These are phyloP conservation scores for Chlorodrepanis virens DNA, from an alignment of 2,113 vertebrate genomes.

Conservation along the genomic window DNA sequence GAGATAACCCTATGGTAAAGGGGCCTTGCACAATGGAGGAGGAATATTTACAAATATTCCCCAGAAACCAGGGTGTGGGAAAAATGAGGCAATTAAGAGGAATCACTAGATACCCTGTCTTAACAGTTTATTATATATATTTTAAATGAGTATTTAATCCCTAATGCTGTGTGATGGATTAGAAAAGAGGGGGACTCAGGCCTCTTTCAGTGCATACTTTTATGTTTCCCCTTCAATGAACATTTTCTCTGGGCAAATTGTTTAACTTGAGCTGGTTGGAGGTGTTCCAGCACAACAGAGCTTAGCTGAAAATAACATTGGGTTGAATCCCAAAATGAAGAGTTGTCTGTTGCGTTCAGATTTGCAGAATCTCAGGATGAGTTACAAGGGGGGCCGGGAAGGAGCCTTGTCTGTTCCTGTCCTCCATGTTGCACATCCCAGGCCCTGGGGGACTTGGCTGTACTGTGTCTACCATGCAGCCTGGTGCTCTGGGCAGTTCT, in stretches of 20 bases:
- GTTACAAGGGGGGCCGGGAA: fast-evolving
- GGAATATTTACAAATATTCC: neutral
- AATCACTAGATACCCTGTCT: conserved; percentile 1
- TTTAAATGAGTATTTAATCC: conserved; percentile 49
- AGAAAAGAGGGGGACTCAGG: conserved; percentile 16
- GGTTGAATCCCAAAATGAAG: neutral
- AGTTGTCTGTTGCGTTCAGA: neutral
- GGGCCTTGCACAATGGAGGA: neutral
- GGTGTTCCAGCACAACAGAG: conserved; percentile 14
- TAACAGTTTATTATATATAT: conserved; percentile 16
- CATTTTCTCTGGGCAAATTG: conserved; percentile 32
- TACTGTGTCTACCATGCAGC: fast-evolving
- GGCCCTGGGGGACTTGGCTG: neutral
- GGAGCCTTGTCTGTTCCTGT: neutral
- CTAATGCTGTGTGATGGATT: conserved; percentile 41
- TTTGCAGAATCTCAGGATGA: neutral
- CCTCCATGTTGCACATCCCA: neutral
- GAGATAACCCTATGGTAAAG: neutral
- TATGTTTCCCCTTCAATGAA: conserved; percentile 41
- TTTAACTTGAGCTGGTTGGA: conserved; percentile 40
- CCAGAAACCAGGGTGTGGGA: neutral
- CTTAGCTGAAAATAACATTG: neutral
- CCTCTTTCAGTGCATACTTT: conserved; percentile 39
- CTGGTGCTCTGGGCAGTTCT: neutral
- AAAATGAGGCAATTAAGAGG: conserved; percentile 39